Base-by-base conservation (phyloP, 2,888 invertebrate species). In the Rapana venosa region DNA sequence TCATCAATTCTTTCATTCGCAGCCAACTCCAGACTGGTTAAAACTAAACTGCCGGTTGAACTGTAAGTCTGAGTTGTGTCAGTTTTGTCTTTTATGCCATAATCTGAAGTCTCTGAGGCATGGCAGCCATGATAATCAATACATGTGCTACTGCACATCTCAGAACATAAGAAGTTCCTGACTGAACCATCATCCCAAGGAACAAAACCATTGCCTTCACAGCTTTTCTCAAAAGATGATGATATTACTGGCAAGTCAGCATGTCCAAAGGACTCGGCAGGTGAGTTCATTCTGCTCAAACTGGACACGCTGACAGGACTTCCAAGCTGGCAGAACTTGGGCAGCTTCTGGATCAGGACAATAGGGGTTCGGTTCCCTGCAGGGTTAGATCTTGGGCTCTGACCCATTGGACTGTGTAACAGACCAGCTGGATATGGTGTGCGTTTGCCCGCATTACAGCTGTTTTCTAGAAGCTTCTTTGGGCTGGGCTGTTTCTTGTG, bases 1-100 rank as follows among this genome's bases (percentile, higher is more conserved):
- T 83, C 81, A 47, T 83, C 81, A 47, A 83, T 83, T 47, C 47
- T 22, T 22, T 83, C 81, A 15, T 83, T 83, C 36, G 22, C 81
- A 47, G 81, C 47, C 26, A 83, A 47, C 26, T 83, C 81, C 22
- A 83, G 47, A 47, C 81, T 83, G 4, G 81, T 47, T 83, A 83
- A 47, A 20, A 83, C 81, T 26, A 83, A 47, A 26, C 81, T 32
- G 30, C 15, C 20, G 8, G 79, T 32, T 36, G 22, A 47, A 47
- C 26, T 47, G 81, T 26, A 83, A 22, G 26, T 26, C 26, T 36
- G 5, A 83, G 81, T 36, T 1, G 8, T 47, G 36, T 83, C 47
- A 47, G 22, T 26, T 26, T 83, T 83, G 36, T 83, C 5, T 2
- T 66, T 1, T 66, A 13, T 26, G 20, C 26, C 20, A 66, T 13